Base-by-base conservation (phyloP, 2,113 vertebrate species). In the Scomber scombrus region DNA sequence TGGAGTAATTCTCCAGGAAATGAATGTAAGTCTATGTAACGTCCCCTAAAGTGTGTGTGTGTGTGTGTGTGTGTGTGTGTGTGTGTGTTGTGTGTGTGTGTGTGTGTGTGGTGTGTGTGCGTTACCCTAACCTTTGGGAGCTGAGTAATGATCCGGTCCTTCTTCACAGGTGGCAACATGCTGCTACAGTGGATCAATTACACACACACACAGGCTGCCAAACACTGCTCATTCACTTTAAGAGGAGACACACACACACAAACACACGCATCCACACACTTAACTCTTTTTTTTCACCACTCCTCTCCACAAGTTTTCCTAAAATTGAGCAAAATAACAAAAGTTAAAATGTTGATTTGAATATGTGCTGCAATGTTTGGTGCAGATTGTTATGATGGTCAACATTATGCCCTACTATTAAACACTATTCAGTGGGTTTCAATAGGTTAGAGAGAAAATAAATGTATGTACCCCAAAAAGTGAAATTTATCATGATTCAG, bases 141-240 rank as follows among this genome's bases (percentile, higher is more conserved):
- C 51, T 96, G 93, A 7, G 95, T 88, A 68, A 99, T 96, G 87
- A 98, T 84, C 67, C 97, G 93, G 92, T 99, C 97, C 91, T 95
- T 95, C 88, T 96, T 94, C 89, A 97, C 95, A 0, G 97, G 96
- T 31, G 96, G 96, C 86, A 97, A 93, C 81, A 98, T 93, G 72
- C 93, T 97, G 96, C 95, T 68, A 54, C 49, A 78, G 40, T 18
- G 23, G 19, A 52, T 75, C 50, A 50, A n/a, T 16, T 16, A 11
- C 26, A 49, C 62, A 64, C 21, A 56, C 51, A 82, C 73, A 57
- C 19, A 74, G 69, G 34, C 34, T 61, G 43, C 26, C 60, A 43
- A 65, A 57, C 69, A 71, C 51, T 68, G 18, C 46, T 70, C 50
- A 62, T 26, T 69, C 51, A 66, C 61, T 50, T 51, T 6, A 69